These are phyloP conservation scores for Sarcophaga subvicina DNA, from an alignment of 2,888 invertebrate genomes.

Conservation along the genomic window DNA sequence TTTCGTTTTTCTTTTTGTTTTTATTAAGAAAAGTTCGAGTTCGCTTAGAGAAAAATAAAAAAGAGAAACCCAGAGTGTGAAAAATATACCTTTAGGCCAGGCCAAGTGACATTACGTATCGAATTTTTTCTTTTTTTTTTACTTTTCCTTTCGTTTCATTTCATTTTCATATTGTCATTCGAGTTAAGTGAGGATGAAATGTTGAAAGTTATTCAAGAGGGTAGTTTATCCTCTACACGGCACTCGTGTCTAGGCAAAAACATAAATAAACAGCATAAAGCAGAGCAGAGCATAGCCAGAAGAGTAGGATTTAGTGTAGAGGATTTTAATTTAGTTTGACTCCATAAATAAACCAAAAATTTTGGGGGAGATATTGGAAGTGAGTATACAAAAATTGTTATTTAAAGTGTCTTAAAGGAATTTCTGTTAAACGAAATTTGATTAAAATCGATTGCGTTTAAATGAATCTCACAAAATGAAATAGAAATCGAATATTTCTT, in stretches of 20 bases:
- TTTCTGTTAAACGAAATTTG: background rate
- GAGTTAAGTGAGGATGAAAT: constrained; percentile 51
- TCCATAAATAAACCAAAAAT: background rate
- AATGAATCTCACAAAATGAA: background rate
- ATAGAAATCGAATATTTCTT: background rate
- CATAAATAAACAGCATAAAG: background rate
- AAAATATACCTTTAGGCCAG: constrained; percentile 63
- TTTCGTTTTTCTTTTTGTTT: background rate
- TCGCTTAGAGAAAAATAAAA: background rate
- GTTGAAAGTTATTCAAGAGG: constrained; percentile 27
- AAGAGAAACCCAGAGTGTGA: constrained; percentile 31
- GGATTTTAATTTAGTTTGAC: constrained; percentile 29
- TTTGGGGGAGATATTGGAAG: background rate
- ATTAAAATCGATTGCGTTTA: background rate
- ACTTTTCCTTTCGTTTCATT: background rate
- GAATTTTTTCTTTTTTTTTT: constrained; percentile 36
- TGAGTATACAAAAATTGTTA: background rate
- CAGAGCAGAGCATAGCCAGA: too few species aligned
- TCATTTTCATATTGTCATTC: constrained; percentile 40
- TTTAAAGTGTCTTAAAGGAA: background rate
- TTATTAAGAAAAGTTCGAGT: background rate
- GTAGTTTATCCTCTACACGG: constrained; percentile 28
- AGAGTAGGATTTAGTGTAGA: background rate
- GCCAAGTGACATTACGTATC: constrained; percentile 60
- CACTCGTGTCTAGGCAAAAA: constrained; percentile 9